Conservation (phyloP, 2,888 invertebrate species). For the Diarsia mendica region DNA sequence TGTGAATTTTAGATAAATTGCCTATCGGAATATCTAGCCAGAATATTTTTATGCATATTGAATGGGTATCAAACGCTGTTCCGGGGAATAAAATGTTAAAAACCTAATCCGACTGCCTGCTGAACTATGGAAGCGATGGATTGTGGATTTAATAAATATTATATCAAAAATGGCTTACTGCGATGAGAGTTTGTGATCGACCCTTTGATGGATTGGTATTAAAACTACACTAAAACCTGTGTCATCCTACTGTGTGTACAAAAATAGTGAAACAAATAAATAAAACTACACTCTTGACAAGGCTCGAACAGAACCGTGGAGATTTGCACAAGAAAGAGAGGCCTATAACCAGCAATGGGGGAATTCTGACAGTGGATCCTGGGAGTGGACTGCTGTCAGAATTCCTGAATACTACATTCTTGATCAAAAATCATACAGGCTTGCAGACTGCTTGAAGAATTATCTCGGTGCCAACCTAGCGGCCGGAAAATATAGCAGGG, state of each 20-base stretch:
- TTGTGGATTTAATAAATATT: conserved; percentile 10
- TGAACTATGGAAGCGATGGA: background rate
- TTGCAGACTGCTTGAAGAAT: too few relatives aligned
- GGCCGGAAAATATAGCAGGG: background rate
- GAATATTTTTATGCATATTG: conserved; percentile 48
- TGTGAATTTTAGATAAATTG: conserved; percentile 58
- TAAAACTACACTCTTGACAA: too few relatives aligned
- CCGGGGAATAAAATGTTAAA: conserved; percentile 28
- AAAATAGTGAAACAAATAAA: too few relatives aligned
- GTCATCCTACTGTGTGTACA: too few relatives aligned
- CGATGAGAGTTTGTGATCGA: background rate
- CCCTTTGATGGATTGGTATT: background rate
- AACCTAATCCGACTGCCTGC: conserved; percentile 12
- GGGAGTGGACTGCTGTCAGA: too few relatives aligned
- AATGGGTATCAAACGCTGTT: conserved; percentile 37
- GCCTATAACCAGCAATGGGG: too few relatives aligned
- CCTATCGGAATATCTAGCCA: conserved; percentile 37
- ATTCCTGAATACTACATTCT: too few relatives aligned
- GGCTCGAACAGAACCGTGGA: too few relatives aligned
- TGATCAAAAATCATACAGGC: too few relatives aligned
- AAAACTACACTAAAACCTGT: background rate
- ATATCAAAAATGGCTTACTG: background rate
- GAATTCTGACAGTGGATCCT: too few relatives aligned
- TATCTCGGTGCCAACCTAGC: too few relatives aligned
- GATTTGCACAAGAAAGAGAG: too few relatives aligned